phyloP scores from a whole-genome alignment of 2,888 invertebrate species.

The Caradrina clavipalpis region DNA sequence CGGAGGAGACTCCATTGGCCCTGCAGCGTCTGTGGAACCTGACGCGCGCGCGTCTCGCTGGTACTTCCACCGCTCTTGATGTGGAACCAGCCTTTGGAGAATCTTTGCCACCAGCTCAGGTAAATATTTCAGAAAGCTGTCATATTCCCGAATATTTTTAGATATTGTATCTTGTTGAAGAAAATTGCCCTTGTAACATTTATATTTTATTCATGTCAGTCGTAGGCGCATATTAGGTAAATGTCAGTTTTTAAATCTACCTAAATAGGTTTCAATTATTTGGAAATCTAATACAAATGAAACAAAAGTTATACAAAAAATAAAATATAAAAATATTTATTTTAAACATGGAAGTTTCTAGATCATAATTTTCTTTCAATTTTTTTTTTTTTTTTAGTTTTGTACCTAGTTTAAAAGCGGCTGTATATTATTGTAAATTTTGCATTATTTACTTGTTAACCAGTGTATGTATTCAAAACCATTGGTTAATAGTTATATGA shows the following conservation, averaged over 20 bases:
- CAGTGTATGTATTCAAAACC: background rate
- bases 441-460: background rate
- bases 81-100: constrained; percentile 85
- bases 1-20: constrained; percentile 88
- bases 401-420: background rate
- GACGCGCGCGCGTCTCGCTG: constrained; percentile 87
- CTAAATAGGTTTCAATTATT: constrained; percentile 1
- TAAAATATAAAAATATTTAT: background rate
- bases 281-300: background rate
- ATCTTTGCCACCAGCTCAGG: constrained; percentile 85
- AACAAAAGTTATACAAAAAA: background rate
- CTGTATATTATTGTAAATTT: background rate
- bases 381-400: too few species aligned
- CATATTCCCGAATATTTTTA: background rate
- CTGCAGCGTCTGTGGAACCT: constrained; percentile 89
- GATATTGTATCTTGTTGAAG: background rate
- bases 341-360: background rate
- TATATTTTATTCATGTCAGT: too few species aligned
- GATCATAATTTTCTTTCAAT: too few species aligned
- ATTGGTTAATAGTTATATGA: too few species aligned
- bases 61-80: constrained; percentile 84
- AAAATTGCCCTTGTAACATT: background rate
- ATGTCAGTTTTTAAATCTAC: background rate
- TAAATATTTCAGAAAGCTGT: constrained; percentile 57
- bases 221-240: too few species aligned